These are phyloP conservation scores for Homarus gammarus DNA, from an alignment of 2,888 invertebrate genomes.

Conservation along the genomic window DNA sequence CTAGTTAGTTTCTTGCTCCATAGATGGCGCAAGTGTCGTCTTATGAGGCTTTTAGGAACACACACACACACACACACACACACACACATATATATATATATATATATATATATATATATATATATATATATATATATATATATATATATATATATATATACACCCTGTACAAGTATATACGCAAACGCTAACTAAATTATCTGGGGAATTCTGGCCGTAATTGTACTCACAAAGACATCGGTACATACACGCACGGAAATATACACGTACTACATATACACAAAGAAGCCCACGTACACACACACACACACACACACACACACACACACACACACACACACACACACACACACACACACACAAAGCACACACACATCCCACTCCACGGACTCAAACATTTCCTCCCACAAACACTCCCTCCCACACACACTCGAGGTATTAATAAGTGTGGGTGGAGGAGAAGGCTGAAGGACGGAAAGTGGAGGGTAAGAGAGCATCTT, in stretches of 20 bases:
- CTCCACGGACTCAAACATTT: too few relatives aligned
- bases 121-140: slow-evolving; percentile 1
- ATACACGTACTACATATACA: neutral
- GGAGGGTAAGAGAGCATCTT: too few relatives aligned
- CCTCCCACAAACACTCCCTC: slow-evolving; percentile 45
- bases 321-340: neutral
- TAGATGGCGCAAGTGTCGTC: slow-evolving; percentile 47
- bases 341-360: slow-evolving; percentile 40
- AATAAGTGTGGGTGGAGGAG: neutral
- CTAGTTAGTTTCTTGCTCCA: slow-evolving; percentile 46
- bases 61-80: slow-evolving; percentile 18
- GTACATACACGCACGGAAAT: neutral
- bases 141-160: too few relatives aligned
- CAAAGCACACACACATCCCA: slow-evolving; percentile 19
- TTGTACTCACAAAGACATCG: neutral
- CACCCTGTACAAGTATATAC: too few relatives aligned
- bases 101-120: slow-evolving; percentile 29
- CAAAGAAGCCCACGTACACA: neutral
- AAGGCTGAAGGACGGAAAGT: too few relatives aligned
- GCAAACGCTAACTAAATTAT: too few relatives aligned
- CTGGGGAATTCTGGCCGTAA: too few relatives aligned
- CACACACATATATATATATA: slow-evolving; percentile 14
- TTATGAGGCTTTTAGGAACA: slow-evolving; percentile 6
- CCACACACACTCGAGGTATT: neutral
- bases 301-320: neutral